phyloP scores from a whole-genome alignment of 2,797 vertebrate genomes.

The Apogon hyalosoma region DNA sequence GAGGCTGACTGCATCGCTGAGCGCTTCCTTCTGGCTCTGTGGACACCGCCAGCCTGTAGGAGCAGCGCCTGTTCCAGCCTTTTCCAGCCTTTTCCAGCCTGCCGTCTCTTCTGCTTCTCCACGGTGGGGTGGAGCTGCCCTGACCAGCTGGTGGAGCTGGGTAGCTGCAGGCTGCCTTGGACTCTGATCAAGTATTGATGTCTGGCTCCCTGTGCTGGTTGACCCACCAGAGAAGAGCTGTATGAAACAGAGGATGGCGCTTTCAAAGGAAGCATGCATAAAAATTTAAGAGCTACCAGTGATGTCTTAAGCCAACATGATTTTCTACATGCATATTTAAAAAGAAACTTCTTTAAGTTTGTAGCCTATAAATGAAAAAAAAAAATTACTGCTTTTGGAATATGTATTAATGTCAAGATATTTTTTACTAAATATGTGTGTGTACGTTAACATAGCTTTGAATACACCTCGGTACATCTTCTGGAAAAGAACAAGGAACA shows the following conservation, averaged over 20 bases:
- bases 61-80: slow-evolving; percentile 37
- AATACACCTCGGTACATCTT: no score
- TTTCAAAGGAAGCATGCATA: slow-evolving; percentile 41
- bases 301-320: slow-evolving; percentile 24
- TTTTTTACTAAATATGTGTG: no score
- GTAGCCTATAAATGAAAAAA: no score
- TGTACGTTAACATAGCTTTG: no score
- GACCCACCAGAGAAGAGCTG: slow-evolving; percentile 42
- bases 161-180: slow-evolving; percentile 71
- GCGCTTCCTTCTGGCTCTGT: slow-evolving; percentile 46
- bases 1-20: slow-evolving; percentile 47
- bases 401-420: no score
- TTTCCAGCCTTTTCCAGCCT: slow-evolving; percentile 43
- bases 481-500: no score
- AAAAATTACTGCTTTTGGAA: no score
- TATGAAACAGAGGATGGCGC: slow-evolving; percentile 1
- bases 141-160: slow-evolving; percentile 75
- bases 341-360: slow-evolving; percentile 19
- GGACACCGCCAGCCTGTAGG: slow-evolving; percentile 30
- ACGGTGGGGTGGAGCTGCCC: slow-evolving; percentile 39
- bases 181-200: slow-evolving; percentile 70
- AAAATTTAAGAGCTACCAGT: slow-evolving; percentile 41
- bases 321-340: slow-evolving; percentile 28
- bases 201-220: slow-evolving; percentile 59
- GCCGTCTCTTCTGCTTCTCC: slow-evolving; percentile 28